Evolutionary conservation across 2,888 invertebrate species (phyloP).

Genomic region (Tridacna crocea): DNA sequence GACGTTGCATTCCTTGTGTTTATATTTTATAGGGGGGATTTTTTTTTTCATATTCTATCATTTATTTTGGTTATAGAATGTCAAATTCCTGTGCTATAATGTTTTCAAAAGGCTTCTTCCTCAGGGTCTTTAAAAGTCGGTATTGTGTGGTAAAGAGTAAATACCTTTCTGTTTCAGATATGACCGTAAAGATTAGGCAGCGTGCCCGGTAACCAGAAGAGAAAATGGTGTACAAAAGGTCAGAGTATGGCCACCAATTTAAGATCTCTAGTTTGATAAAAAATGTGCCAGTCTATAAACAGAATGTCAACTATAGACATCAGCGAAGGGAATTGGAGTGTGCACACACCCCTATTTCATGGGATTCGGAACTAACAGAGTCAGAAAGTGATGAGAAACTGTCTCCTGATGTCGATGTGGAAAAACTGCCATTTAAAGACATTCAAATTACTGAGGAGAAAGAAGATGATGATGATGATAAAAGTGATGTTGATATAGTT

Average conservation of each 20-base stretch:
- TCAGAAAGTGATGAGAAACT: slow-evolving; percentile 57
- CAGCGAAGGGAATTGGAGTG: slow-evolving; percentile 71
- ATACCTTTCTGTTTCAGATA: too few relatives aligned
- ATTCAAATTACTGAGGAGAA: slow-evolving; percentile 55
- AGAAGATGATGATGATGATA: slow-evolving; percentile 44
- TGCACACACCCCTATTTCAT: slow-evolving; percentile 73
- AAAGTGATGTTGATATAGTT: slow-evolving; percentile 40
- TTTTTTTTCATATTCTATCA: too few relatives aligned
- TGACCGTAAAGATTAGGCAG: too few relatives aligned
- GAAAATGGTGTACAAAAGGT: slow-evolving; percentile 73
- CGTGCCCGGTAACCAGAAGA: too few relatives aligned
- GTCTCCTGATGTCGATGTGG: slow-evolving; percentile 47
- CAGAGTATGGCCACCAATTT: slow-evolving; percentile 74
- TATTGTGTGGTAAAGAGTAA: too few relatives aligned
- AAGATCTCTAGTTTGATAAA: slow-evolving; percentile 66
- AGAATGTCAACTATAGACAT: slow-evolving; percentile 70
- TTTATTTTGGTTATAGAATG: too few relatives aligned
- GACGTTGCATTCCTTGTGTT: too few relatives aligned
- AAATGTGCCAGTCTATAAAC: slow-evolving; percentile 69
- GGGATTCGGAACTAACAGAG: slow-evolving; percentile 62
- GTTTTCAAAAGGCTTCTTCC: too few relatives aligned
- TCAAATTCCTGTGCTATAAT: too few relatives aligned
- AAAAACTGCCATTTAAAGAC: slow-evolving; percentile 52
- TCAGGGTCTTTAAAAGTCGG: too few relatives aligned
- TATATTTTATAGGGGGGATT: too few relatives aligned